Evolutionary conservation across 2,797 vertebrate species (phyloP).

Genomic region (Hyperoplus immaculatus): DNA sequence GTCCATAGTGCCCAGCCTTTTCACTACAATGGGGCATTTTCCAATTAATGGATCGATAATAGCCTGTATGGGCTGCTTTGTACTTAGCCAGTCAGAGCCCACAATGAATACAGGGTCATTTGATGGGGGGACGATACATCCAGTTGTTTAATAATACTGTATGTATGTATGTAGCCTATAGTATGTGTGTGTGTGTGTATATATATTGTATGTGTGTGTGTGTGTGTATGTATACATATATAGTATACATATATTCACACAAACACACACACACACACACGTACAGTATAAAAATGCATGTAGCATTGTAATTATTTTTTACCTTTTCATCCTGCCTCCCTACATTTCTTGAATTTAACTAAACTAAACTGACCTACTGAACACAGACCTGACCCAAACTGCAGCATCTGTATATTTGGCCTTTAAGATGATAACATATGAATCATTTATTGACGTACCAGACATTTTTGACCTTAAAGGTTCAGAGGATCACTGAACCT

Average conservation of each 20-base stretch:
- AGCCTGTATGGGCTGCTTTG: constrained; percentile 86
- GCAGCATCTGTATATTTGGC: constrained; percentile 24
- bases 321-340: too few species aligned
- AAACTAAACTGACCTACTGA: constrained; percentile 14
- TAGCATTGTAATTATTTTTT: constrained; percentile 28
- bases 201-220: too few species aligned
- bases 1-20: constrained; percentile 85
- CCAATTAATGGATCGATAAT: constrained; percentile 88
- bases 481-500: constrained; percentile 21
- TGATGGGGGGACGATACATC: constrained; percentile 48
- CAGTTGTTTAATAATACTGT: constrained; percentile 24
- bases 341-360: constrained; percentile 18
- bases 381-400: constrained; percentile 22
- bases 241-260: too few species aligned
- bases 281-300: constrained; percentile 56
- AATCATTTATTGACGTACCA: constrained; percentile 27
- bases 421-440: constrained; percentile 19
- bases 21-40: constrained; percentile 88
- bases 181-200: too few species aligned
- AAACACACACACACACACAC: neutral
- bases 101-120: constrained; percentile 72
- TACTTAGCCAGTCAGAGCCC: constrained; percentile 77
- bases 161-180: too few species aligned
- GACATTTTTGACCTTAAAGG: constrained; percentile 26
- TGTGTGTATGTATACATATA: too few species aligned